Conservation (phyloP, 2,113 vertebrate species). For the Eolophus roseicapilla region DNA sequence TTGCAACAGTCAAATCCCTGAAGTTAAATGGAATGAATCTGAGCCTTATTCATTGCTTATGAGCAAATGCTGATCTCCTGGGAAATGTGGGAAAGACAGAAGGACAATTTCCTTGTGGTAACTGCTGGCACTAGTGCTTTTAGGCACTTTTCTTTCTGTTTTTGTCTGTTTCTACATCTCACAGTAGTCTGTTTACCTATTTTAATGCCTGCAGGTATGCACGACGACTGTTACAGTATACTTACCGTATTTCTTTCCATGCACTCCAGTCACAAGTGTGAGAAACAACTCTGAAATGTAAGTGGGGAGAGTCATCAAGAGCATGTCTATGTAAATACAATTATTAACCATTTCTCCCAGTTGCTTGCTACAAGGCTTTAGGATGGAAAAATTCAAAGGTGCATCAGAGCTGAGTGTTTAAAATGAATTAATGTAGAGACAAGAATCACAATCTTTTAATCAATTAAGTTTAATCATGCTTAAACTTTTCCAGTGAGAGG, state of each 20-base stretch:
- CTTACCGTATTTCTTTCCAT: conserved; percentile 49
- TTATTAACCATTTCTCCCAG: not conserved
- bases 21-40: not conserved
- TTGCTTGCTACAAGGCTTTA: not conserved
- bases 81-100: not conserved
- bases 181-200: not conserved
- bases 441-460: conserved; percentile 12
- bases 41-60: not conserved
- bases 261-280: not conserved
- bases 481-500: not conserved
- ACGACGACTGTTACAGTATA: not conserved
- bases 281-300: conserved; percentile 18
- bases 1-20: not conserved
- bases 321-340: not conserved
- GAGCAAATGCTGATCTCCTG: not conserved
- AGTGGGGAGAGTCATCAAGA: not conserved
- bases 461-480: not conserved
- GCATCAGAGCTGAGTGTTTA: not conserved
- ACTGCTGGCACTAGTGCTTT: not conserved
- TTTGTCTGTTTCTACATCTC: not conserved
- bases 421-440: not conserved
- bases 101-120: not conserved
- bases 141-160: not conserved
- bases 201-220: conserved; percentile 5
- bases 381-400: not conserved